Conservation (phyloP, 2,797 vertebrate species). For the Champsocephalus gunnari region DNA sequence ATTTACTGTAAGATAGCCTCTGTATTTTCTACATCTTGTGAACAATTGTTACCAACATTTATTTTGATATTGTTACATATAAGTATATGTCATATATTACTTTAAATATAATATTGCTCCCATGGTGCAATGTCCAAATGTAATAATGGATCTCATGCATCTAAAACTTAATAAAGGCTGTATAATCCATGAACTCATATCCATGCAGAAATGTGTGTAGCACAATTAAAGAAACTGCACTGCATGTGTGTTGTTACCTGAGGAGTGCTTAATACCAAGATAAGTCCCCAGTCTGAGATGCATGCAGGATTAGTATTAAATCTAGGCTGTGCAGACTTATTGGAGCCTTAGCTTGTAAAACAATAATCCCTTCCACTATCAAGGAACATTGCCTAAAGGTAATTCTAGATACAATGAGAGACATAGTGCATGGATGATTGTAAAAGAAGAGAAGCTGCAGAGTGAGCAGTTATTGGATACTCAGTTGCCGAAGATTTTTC, state of each 20-base stretch:
- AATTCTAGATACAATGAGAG: slow-evolving; percentile 51
- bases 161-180: slow-evolving; percentile 16
- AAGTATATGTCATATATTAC: too few species aligned
- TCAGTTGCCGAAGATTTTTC: slow-evolving; percentile 58
- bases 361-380: slow-evolving; percentile 70
- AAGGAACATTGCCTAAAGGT: slow-evolving; percentile 59
- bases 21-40: not conserved
- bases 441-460: slow-evolving; percentile 45
- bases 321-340: slow-evolving; percentile 60
- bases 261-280: slow-evolving; percentile 60
- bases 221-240: slow-evolving; percentile 51
- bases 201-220: slow-evolving; percentile 20
- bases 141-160: slow-evolving; percentile 11
- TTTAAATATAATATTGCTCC: not conserved
- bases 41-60: too few species aligned
- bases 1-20: not conserved
- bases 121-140: slow-evolving; percentile 6
- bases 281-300: slow-evolving; percentile 62
- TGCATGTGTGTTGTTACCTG: slow-evolving; percentile 46
- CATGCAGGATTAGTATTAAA: slow-evolving; percentile 69
- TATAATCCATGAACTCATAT: slow-evolving; percentile 29
- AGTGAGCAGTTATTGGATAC: slow-evolving; percentile 49
- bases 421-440: slow-evolving; percentile 48
- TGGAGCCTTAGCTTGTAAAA: slow-evolving; percentile 70
- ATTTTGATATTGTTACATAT: too few species aligned